Evolutionary conservation across 2,888 invertebrate genomes (phyloP), one percentile per base, ranked within the genome.

Genomic region (Antitype chi): DNA sequence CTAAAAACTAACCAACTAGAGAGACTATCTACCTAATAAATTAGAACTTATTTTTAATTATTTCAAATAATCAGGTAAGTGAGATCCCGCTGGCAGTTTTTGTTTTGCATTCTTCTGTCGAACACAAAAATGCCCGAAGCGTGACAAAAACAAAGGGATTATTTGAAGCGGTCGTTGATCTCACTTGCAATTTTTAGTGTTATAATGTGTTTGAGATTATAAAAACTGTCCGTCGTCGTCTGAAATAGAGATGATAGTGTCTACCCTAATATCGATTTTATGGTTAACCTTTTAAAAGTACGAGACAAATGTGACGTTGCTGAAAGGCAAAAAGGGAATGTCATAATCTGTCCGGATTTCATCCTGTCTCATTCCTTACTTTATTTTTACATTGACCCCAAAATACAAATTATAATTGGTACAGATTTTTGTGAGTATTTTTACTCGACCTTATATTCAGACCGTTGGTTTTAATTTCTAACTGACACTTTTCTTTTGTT

Each of bases 401-500:
- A 73, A 63, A 32, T 15, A 15, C 1, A 52, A 28, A 47, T 32
- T n/a, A 47, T 32, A 23, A 66, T 23, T 28, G 20, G 5, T 15
- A 38, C 13, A 20, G 3, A 4, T 23, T 47, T 23, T 52, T 28
- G 5, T 8, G 11, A 25, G 5, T 11, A 23, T 23, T 57, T 57
- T 25, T 38, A 7, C 20, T 52, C 17, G 8, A 64, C 32, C 25
- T 25, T 25, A 20, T 55, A 25, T n/a, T 43, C 28, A 13, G 1
- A 57, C 47, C 17, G 28, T n/a, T 62, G 17, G 0, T 47, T 55
- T 32, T 32, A n/a, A 60, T 66, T 66, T 25, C 20, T 67, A 32
- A 77, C 8, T 20, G 0, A 2, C 0, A n/a, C 3, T 53, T 49
- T 78, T 85, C 80, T 86, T 91, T 94, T 95, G 94, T 96, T 97